Evolutionary conservation across 2,888 invertebrate species (phyloP), one percentile per base, ranked within the genome.

Genomic region (Melieria crassipennis): DNA sequence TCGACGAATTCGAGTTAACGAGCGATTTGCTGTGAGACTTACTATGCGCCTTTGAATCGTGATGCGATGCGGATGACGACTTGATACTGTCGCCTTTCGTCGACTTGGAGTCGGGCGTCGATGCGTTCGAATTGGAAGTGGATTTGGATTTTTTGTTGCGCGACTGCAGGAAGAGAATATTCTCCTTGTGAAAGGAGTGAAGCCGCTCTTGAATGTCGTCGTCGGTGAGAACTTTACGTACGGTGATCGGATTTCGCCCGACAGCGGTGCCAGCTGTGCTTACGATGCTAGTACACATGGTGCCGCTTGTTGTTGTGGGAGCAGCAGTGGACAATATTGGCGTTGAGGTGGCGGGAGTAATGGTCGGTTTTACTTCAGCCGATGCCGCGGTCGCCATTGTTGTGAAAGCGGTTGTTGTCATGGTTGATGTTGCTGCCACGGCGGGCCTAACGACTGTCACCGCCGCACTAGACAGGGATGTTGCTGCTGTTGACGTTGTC

Each of bases 181-280:
- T 91, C 79, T 90, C 90, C 2, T 90, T 90, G 80, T 91, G 91
- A 81, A 91, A 91, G 50, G 89, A 90, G 78, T 90, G 89, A 74
- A 91, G 87, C 76, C 90, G 89, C 78, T 90, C 90, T 79, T 90
- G 90, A 69, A 91, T 90, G 78, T 90, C 91, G 76, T 90, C 89
- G 78, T 90, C 85, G n/a, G 85, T 83, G 3, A 85, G 79, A 60
- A 80, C 82, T 71, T 84, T 83, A 13, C 46, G 62, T 55, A 56
- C 69, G 42, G 56, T 69, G 48, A 7, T 42, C 3, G 30, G 30
- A 30, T 30, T 30, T 30, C 30, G 30, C 30, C 30, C 30, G 30
- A 30, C 30, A 30, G 30, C 30, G 30, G 30, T 30, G 30, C 30
- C 30, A 30, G 30, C 30, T 30, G 30, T 30, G 30, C 30, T 60